Evolutionary conservation across 2,888 invertebrate species (phyloP), one percentile per base, ranked within the genome.

Genomic region (Dryadula phaetusa): DNA sequence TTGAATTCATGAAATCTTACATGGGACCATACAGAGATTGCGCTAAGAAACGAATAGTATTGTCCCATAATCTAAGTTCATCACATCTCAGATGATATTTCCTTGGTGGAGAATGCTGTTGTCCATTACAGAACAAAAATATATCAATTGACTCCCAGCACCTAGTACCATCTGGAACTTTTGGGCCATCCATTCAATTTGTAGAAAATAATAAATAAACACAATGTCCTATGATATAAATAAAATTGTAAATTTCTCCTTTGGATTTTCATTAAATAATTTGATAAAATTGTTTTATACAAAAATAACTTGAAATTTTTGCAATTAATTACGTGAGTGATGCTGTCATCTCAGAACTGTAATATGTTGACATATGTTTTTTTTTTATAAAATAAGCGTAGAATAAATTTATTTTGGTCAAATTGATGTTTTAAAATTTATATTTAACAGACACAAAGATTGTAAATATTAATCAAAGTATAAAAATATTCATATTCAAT

Each of bases 91-190:
- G 77, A 66, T 86, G 87, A 68, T 90, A 88, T 67, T 91, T 92
- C 63, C 90, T 84, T 0, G 91, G 91, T 0, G 91, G 91, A 0
- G 86, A 83, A 62, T 79, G 75, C 18, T 84, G 74, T 64, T 91
- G 88, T 0, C 91, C 91, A 61, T 91, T 91, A 0, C 84, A 79
- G 71, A 91, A 92, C 10, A 92, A 44, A 70, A 75, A 91, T 70
- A 92, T 89, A 64, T 91, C 87, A 22, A 90, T 78, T 1, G 79
- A 42, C 32, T 67, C 37, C 70, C 73, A 73, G 22, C 77, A 63
- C 14, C 69, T 61, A 1, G 66, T 64, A 14, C 66, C 63, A 16
- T 77, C 71, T 0, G 81, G 80, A 14, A 72, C 58, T 73, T 76
- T 81, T 3, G 78, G 62, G 22, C 52, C 64, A 54, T 70, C 64